Base-by-base conservation (phyloP, 2,888 invertebrate genomes). In the Crematogaster levior region DNA sequence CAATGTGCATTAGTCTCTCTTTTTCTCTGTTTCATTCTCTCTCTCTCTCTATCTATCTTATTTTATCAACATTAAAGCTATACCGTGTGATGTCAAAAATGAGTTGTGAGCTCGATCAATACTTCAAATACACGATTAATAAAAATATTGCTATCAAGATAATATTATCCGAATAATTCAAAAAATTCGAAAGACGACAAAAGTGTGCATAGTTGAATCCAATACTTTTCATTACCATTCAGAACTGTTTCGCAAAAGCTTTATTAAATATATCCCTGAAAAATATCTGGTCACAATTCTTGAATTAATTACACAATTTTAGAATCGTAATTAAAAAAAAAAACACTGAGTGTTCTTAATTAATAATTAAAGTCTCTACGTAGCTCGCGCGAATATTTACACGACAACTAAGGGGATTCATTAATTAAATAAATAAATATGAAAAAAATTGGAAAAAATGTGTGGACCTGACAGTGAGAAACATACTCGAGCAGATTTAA, bases 391-490 rank as follows among this genome's bases (percentile, higher is more conserved):
- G 3, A 46, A 73, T 73, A 73, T 43, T 60, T 21, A n/a, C 24
- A 7, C 21, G 18, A 51, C 18, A 46, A 24, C 7, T 46, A 40
- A 21, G 18, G 18, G 6, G 5, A 70, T 34, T 34, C 5, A 40
- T 72, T 72, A 58, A 72, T 56, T 27, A 70, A 70, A 51, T 70
- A 68, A 68, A 68, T 68, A 37, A 70, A 70, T 53, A 68, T 15
- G 18, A 37, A 24, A 9, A 60, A 56, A 43, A 56, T 2, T 58
- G 34, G 6, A 3, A 34, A 34, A n/a, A n/a, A n/a, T n/a, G n/a
- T 7, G n/a, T 56, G 4, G 6, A 58, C 58, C 43, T 73, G 15
- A 73, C 37, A 70, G 12, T 61, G 21, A 56, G 12, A 21, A 61
- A 9, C 15, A 73, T 15, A 40, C 0, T n/a, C 27, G 5, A 43